Evolutionary conservation across 1,140 invertebrate genomes (phyloP).

Genomic region (Hylaeus anthracinus): DNA sequence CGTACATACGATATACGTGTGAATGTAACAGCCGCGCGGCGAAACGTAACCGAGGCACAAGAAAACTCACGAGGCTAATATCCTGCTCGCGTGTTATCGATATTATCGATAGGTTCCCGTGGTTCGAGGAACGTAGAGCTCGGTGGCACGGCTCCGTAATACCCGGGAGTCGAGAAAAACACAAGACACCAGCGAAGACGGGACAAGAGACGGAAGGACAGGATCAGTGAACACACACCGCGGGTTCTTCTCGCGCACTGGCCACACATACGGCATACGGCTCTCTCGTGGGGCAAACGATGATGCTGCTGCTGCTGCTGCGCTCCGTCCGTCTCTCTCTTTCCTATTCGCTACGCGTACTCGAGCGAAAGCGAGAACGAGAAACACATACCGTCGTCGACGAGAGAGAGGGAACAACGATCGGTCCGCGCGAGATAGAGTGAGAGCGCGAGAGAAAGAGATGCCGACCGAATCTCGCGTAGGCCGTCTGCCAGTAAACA

Average conservation of each 20-base stretch:
- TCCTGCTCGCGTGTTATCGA: slow-evolving; percentile 1
- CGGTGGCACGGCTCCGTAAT: slow-evolving; percentile 22
- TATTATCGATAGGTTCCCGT: slow-evolving; percentile 17
- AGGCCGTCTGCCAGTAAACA: slow-evolving; percentile 76
- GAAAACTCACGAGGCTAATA: slow-evolving; percentile 18
- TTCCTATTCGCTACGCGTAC: slow-evolving; percentile 19
- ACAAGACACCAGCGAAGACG: neutral
- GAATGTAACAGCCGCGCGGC: neutral
- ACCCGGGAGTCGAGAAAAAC: slow-evolving; percentile 39
- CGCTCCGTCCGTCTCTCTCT: slow-evolving; percentile 26
- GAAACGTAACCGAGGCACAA: slow-evolving; percentile 15
- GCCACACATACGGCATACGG: slow-evolving; percentile 44
- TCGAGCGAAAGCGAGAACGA: slow-evolving; percentile 49
- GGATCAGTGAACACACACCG: slow-evolving; percentile 65
- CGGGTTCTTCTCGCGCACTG: slow-evolving; percentile 70
- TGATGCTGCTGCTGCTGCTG: slow-evolving; percentile 38
- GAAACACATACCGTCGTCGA: slow-evolving; percentile 19
- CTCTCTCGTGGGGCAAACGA: slow-evolving; percentile 3
- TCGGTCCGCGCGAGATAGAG: slow-evolving; percentile 27
- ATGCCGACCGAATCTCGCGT: slow-evolving; percentile 71
- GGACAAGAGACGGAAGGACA: slow-evolving; percentile 38
- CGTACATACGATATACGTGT: too few species aligned
- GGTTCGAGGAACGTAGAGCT: slow-evolving; percentile 23
- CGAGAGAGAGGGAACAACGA: slow-evolving; percentile 41
- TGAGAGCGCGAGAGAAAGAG: slow-evolving; percentile 54